Conservation (phyloP, 2,113 vertebrate species). For the Poecile atricapillus region DNA sequence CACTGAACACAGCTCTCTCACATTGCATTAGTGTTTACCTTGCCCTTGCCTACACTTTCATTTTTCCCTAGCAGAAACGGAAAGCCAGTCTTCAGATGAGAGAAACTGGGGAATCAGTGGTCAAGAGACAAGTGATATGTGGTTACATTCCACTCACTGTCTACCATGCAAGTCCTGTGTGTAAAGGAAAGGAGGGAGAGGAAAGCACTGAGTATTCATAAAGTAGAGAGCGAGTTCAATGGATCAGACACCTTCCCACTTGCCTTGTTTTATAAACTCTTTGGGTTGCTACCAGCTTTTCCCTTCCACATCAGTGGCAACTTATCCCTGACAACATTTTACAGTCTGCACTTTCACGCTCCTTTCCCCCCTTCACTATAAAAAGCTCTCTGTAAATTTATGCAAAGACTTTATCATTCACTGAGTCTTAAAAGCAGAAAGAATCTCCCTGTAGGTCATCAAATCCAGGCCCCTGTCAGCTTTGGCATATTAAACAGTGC, state of each 20-base stretch:
- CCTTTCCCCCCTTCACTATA: not conserved
- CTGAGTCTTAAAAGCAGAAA: not conserved
- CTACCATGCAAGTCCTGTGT: not conserved
- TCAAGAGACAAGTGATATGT: not conserved
- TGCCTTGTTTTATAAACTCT: not conserved
- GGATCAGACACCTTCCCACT: not conserved
- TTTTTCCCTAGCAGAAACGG: not conserved
- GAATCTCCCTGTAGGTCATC: constrained; percentile 1
- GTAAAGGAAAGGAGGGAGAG: not conserved
- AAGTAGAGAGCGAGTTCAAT: not conserved
- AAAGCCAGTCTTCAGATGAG: not conserved
- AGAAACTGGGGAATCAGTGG: not conserved
- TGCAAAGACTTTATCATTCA: constrained; percentile 23
- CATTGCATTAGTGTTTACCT: not conserved
- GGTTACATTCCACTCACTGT: not conserved
- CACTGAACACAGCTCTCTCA: not conserved
- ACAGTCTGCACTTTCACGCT: not conserved
- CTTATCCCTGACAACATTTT: not conserved
- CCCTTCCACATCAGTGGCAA: not conserved
- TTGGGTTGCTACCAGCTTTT: not conserved
- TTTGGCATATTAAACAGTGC: not conserved
- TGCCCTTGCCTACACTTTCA: not conserved
- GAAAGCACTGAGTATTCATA: not conserved
- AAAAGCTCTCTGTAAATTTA: constrained; percentile 46
- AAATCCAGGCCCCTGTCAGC: not conserved